Evolutionary conservation across 2,888 invertebrate genomes (phyloP), one percentile per base, ranked within the genome.

Genomic region (Diachrysia chrysitis): DNA sequence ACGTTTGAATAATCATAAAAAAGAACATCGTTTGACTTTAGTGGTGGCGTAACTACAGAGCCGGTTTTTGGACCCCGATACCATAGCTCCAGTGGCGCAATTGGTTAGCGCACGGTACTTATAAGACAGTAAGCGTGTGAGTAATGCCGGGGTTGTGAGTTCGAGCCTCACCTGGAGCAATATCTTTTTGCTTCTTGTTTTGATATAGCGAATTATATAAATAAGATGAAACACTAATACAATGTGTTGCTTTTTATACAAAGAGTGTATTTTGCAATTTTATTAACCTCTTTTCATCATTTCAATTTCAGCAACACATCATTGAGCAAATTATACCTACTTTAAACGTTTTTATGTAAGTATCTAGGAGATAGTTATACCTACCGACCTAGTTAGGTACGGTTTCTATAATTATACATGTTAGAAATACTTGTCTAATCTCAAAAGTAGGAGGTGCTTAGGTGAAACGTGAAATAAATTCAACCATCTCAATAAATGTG

Each of bases 51-150:
- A 85, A 77, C 79, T 86, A 37, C 0, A 10, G 59, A 73, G 58
- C n/a, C 46, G 66, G 76, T 88, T 87, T 93, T 94, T 93, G 87
- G 79, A 16, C 62, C 0, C 0, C 0, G 1, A 21, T 12, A 3
- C 21, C 87, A 87, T 85, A 95, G 98, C 98, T 98, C 98, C 98
- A 98, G 99, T 99, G 99, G 99, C 99, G 98, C 99, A 99, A 98
- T 99, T 98, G 99, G 99, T 98, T 99, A 99, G 99, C 98, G 99
- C 99, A 98, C 98, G 98, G 99, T 99, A 99, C 99, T 99, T 99
- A 99, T 99, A 98, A 97, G 97, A 97, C 98, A 99, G 98, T 98
- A 96, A 96, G 96, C 96, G 97, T 94, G 93, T 98, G 98, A 98
- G 99, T 97, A 90, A 99, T 99, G 98, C 98, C 98, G 98, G 98